Evolutionary conservation across 2,113 vertebrate genomes (phyloP).

Genomic region (Corythoichthys intestinalis): DNA sequence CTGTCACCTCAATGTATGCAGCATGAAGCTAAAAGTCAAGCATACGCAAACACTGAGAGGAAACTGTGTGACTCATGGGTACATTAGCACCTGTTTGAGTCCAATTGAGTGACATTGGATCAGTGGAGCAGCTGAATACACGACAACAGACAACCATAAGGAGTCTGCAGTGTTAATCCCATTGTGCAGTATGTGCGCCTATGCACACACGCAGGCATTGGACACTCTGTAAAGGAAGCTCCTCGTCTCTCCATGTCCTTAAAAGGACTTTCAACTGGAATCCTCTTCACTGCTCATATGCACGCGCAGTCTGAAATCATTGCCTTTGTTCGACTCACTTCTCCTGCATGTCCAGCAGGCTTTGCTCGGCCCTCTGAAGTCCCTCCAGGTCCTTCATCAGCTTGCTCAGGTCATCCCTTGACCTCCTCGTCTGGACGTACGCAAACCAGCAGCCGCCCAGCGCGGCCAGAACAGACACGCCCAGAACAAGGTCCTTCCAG

Average conservation of each 20-base stretch:
- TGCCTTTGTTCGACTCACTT: constrained; percentile 79
- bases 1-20: not conserved
- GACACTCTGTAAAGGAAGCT: constrained; percentile 10
- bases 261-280: constrained; percentile 42
- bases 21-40: not conserved
- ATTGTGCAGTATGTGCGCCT: not conserved
- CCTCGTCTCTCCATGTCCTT: constrained; percentile 34
- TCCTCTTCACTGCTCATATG: not conserved
- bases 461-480: constrained; percentile 84
- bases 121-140: not conserved
- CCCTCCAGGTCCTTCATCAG: constrained; percentile 95
- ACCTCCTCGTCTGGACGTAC: constrained; percentile 86
- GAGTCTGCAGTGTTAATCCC: not conserved
- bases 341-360: constrained; percentile 87
- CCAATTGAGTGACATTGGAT: constrained; percentile 10
- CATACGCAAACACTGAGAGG: constrained; percentile 10
- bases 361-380: constrained; percentile 88
- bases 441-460: constrained; percentile 93
- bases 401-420: constrained; percentile 87
- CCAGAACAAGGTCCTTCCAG: constrained; percentile 89
- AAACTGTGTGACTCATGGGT: constrained; percentile 9
- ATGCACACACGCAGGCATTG: not conserved
- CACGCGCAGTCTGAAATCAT: no score
- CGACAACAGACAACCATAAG: not conserved
- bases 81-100: constrained; percentile 15